Percentiles rank a stretch among this genome's conserved stretches.
Conservation (phyloP, 2,113 vertebrate species). For the Apteryx owenii region DNA sequence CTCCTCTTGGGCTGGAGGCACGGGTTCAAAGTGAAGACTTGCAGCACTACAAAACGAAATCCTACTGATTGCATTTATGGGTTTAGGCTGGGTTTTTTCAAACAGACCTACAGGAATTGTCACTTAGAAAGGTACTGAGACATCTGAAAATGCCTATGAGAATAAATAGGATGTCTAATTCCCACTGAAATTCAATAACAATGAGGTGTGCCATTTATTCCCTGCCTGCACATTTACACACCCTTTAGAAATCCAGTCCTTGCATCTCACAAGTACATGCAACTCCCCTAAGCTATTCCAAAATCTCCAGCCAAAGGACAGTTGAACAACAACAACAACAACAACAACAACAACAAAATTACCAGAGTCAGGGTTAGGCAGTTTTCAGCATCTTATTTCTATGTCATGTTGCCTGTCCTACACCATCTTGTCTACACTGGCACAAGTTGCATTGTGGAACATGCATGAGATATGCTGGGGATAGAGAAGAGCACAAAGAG, state of each 20-base stretch:
- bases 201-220: neutral
- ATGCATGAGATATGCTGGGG: accelerated
- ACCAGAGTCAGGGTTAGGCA: neutral
- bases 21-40: neutral
- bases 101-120: neutral
- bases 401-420: neutral
- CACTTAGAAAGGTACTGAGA: neutral
- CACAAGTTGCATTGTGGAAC: neutral
- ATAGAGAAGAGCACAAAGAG: neutral
- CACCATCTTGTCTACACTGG: neutral
- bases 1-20: neutral
- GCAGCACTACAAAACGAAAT: neutral
- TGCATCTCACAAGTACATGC: neutral
- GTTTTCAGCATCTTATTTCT: neutral
- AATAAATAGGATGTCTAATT: neutral
- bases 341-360: neutral
- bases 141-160: neutral
- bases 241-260: neutral
- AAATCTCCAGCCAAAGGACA: neutral
- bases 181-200: neutral
- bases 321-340: neutral
- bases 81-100: neutral
- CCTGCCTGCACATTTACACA: neutral
- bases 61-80: neutral
- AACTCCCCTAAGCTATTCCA: neutral